phyloP scores from a whole-genome alignment of 2,797 vertebrate species.

The Sylvia borin region DNA sequence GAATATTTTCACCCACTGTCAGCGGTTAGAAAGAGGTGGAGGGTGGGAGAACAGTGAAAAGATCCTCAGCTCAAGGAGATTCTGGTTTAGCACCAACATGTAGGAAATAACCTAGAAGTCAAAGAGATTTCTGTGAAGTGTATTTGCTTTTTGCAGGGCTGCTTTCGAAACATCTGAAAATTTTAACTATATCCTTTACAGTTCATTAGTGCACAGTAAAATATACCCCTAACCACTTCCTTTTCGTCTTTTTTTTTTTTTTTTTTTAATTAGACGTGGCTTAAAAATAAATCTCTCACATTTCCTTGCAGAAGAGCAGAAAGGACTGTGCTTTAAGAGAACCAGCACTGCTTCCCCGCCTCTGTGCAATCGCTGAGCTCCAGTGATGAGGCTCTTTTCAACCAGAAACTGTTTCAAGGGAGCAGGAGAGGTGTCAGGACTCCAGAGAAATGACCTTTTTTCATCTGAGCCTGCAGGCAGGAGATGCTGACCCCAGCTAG shows the following conservation, averaged over 20 bases:
- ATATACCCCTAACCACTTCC: slow-evolving; percentile 3
- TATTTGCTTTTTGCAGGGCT: background rate
- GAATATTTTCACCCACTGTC: slow-evolving; percentile 18
- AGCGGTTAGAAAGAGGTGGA: background rate
- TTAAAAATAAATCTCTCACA: background rate
- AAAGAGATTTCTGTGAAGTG: background rate
- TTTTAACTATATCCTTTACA: background rate
- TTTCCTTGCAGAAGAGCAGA: background rate
- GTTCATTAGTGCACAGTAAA: slow-evolving; percentile 19
- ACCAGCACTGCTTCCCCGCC: background rate
- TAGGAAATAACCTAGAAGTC: background rate
- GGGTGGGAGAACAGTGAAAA: background rate
- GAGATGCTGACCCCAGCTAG: background rate
- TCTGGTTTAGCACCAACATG: background rate
- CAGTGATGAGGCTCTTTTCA: background rate
- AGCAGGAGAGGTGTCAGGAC: fast-evolving
- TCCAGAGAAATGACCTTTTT: background rate
- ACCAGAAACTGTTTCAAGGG: background rate
- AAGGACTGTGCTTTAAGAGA: background rate
- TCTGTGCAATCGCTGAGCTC: background rate
- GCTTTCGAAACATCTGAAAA: background rate
- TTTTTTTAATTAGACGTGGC: background rate
- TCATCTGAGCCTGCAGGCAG: background rate
- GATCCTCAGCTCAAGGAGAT: background rate
- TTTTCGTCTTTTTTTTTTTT: background rate